Base-by-base conservation (phyloP, 2,888 invertebrate genomes). In the Drosophila paranaensis region DNA sequence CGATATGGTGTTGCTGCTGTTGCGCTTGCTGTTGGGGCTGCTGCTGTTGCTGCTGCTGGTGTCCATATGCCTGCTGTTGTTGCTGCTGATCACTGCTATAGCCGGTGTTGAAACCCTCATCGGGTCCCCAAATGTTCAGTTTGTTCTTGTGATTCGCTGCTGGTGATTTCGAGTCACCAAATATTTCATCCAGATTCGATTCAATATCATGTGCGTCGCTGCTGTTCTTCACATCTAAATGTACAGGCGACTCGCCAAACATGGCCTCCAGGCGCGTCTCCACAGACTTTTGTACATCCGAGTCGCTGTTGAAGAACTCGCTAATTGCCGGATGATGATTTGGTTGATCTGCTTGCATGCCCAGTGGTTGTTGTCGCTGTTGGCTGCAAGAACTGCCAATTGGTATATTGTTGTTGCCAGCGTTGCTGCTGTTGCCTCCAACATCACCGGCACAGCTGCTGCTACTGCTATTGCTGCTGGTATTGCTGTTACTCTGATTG, bases 241-340 rank as follows among this genome's bases (percentile, higher is more conserved):
- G 90, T 11, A 93, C 92, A 0, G 93, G 93, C 0, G 92, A 93
- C 74, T 92, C 93, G 0, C 92, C 93, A 53, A 93, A 93, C 92
- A 93, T 93, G 11, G 93, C 92, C 66, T 93, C 93, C 42, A 93
- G 78, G 9, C 93, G 90, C 8, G 91, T 93, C 69, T 93, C 93
- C 56, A 93, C 93, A 0, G 93, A 92, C 74, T 93, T 93, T 39
- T 90, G 91, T 6, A 92, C 92, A 73, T 91, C 91, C 20, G 90
- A 85, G 37, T 91, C 89, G 9, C 91, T 85, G 69, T 84, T 91
- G 45, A 93, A 93, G 74, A 93, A 90, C 68, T 92, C 92, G 37
- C 88, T 91, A 5, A 91, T 78, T 9, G 91, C 89, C 4, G 85
- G 84, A 69, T 91, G 91, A 71, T 90, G 86, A 56, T 89, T 82